Evolutionary conservation across 1,140 invertebrate species (phyloP).

Genomic region (Harpegnathos saltator): DNA sequence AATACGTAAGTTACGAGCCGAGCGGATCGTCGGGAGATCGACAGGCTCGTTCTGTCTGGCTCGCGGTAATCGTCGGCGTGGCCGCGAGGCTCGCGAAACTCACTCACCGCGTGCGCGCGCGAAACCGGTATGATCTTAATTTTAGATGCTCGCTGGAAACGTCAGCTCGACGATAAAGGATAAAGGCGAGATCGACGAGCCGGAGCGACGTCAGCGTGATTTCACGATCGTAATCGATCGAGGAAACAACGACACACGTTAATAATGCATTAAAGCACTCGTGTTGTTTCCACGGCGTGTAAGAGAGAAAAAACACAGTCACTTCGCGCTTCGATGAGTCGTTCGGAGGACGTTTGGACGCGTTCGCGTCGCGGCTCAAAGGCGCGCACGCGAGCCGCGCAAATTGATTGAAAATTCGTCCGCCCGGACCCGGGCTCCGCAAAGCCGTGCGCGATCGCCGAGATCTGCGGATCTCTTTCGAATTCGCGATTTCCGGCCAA

Average conservation of each 20-base stretch:
- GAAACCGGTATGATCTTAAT: conserved; percentile 1
- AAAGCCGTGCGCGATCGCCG: conserved; percentile 3
- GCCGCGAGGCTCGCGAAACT: background rate
- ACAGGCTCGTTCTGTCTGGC: background rate
- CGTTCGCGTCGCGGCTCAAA: conserved; percentile 16
- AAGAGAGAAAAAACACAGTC: conserved; percentile 22
- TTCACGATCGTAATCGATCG: background rate
- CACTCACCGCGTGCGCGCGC: background rate
- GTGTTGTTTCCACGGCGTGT: background rate
- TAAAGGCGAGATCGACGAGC: too few relatives aligned
- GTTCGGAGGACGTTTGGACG: background rate
- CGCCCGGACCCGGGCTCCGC: too few relatives aligned
- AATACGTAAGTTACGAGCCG: background rate
- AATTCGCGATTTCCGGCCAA: conserved; percentile 49
- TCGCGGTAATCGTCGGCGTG: background rate
- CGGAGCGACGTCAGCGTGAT: background rate
- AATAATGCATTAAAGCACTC: background rate
- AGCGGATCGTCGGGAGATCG: background rate
- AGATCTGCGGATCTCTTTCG: conserved; percentile 7
- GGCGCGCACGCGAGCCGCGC: background rate
- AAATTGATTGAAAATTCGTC: conserved; percentile 53
- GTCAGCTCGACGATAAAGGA: too few relatives aligned
- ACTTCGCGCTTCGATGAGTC: background rate
- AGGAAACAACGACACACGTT: conserved; percentile 6
- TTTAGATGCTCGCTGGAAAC: too few relatives aligned